Conservation (phyloP, 2,797 vertebrate species). For the Sebastes steindachneri region DNA sequence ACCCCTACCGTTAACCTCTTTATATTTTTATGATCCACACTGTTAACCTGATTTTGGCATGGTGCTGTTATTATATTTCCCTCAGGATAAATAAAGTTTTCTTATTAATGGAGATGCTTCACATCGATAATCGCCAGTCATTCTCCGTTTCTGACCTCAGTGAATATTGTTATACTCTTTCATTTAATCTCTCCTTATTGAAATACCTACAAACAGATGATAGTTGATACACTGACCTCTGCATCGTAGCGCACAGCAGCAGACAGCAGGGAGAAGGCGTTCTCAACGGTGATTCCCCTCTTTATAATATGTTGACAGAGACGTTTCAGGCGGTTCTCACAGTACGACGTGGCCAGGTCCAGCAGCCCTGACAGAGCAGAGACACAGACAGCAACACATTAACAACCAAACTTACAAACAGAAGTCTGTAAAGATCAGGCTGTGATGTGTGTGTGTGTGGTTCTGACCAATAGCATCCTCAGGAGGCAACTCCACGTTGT, state of each 20-base stretch:
- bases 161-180: background rate
- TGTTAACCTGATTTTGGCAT: background rate
- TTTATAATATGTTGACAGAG: slow-evolving; percentile 98
- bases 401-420: background rate
- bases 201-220: background rate
- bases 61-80: no score
- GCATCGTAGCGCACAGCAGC: slow-evolving; percentile 97
- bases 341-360: slow-evolving; percentile 97
- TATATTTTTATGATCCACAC: no score
- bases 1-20: no score
- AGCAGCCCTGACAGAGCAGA: slow-evolving; percentile 86
- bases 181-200: background rate
- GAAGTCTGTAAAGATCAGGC: background rate
- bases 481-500: slow-evolving; percentile 91
- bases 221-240: slow-evolving; percentile 82
- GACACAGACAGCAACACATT: background rate
- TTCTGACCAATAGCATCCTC: slow-evolving; percentile 95
- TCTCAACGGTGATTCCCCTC: slow-evolving; percentile 94
- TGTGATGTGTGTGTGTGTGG: background rate
- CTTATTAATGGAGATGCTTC: background rate
- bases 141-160: background rate
- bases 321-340: slow-evolving; percentile 95
- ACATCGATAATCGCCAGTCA: no score
- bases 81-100: no score
- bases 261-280: slow-evolving; percentile 95